Conservation (phyloP, 64 coral and sea anemone genomes). For the Pocillopora verrucosa region DNA sequence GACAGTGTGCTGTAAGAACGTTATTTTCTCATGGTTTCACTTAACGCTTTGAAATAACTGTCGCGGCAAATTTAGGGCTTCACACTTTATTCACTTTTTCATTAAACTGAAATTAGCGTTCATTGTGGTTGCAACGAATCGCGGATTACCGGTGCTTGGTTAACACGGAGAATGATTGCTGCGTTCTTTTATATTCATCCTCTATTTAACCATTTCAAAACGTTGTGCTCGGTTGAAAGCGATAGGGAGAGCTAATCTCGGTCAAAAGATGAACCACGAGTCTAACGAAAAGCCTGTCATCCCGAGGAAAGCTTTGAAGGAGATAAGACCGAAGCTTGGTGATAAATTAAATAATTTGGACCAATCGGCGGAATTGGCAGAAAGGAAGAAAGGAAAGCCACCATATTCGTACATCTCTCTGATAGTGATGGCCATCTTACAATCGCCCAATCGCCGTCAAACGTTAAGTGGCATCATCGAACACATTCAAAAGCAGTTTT, state of each 20-base stretch:
- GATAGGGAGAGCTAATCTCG: neutral
- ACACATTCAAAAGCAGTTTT: constrained; percentile 70
- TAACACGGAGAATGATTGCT: constrained; percentile 9
- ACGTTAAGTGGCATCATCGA: constrained; percentile 87
- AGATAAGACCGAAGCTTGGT: neutral
- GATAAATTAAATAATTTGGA: neutral
- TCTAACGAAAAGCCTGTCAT: neutral
- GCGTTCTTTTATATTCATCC: neutral
- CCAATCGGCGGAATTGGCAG: neutral
- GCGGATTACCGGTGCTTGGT: neutral
- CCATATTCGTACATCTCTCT: constrained; percentile 95
- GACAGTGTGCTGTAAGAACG: neutral
- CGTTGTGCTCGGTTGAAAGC: neutral
- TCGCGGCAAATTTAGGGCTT: constrained; percentile 2
- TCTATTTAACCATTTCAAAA: neutral
- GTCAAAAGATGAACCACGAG: neutral
- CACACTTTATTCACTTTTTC: constrained; percentile 26
- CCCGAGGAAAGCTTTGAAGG: neutral
- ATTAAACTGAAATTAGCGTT: constrained; percentile 27
- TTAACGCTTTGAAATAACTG: constrained; percentile 4
- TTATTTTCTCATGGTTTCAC: constrained; percentile 19
- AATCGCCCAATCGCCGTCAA: constrained; percentile 66
- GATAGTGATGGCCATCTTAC: constrained; percentile 85
- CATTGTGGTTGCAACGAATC: neutral
- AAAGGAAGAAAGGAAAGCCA: constrained; percentile 76